Evolutionary conservation across 1,140 invertebrate species (phyloP), one percentile per base, ranked within the genome.

Genomic region (Hypsibius dujardini): DNA sequence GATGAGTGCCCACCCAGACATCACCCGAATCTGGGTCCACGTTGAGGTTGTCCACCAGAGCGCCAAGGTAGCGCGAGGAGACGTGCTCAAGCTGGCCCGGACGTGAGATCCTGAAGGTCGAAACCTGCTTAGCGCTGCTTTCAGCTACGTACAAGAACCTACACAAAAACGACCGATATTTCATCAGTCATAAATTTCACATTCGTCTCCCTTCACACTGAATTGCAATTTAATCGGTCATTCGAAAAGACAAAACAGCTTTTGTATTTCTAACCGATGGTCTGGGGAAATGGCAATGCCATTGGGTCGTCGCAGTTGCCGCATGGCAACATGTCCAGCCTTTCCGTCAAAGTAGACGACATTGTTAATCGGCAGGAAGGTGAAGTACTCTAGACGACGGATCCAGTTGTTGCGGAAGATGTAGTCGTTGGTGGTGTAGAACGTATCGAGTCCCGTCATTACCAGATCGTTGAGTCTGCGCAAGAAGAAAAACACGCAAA

Each of bases 401-500:
- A 67, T 14, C 7, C 7, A 67, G 7, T 42, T 67, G 42, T 67
- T 7, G 3, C 62, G 62, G 7, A 14, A 42, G 3, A 67, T 42
- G 42, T 67, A 67, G 42, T 67, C 62, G 42, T 67, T 67, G 7
- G 62, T 67, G 7, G 42, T 42, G 42, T 67, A 67, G 42, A 67
- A 67, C 62, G 12, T 12, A 42, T 67, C 62, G 12, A 14, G 12
- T 67, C 42, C 7, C 3, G 42, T 42, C 7, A 67, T 42, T 42
- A 67, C 62, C 62, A 67, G 42, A 67, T 67, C 62, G 62, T 67
- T 67, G 3, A 67, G 42, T 42, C 62, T 67, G 62, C 7, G 3
- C 12, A 67, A n/a, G n/a, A n/a, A n/a, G n/a, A n/a, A n/a, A n/a
- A n/a, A n/a, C n/a, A n/a, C n/a, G n/a, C n/a, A n/a, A 56, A 7